phyloP scores from a whole-genome alignment of 2,113 vertebrate genomes.

The Sterna hirundo region DNA sequence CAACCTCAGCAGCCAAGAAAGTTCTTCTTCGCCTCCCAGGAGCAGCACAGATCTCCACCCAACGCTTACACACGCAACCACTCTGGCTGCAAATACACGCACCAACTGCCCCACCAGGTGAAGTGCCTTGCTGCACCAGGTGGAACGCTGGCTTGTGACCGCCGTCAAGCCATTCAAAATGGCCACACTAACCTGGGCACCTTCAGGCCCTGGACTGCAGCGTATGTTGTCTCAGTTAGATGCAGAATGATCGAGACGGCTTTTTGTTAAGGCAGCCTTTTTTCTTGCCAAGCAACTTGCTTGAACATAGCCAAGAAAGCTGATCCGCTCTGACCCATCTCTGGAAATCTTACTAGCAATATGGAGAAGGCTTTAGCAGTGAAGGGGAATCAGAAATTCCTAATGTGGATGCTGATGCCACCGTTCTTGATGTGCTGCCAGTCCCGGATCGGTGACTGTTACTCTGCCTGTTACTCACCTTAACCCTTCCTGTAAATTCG shows the following conservation, averaged over 20 bases:
- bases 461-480: not conserved
- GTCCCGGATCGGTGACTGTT: rapidly evolving
- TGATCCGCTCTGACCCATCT: not conserved
- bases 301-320: not conserved
- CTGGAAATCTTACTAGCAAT: not conserved
- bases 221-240: not conserved
- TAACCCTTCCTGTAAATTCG: not conserved
- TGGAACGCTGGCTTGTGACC: not conserved
- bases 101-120: not conserved
- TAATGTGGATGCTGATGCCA: rapidly evolving
- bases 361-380: not conserved
- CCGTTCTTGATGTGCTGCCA: not conserved
- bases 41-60: not conserved
- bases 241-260: not conserved
- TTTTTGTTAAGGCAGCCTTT: not conserved
- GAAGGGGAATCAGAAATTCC: not conserved
- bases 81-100: not conserved
- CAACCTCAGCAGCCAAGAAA: not conserved
- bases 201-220: not conserved
- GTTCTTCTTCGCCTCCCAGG: not conserved
- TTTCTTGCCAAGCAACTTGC: not conserved
- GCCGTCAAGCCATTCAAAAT: not conserved
- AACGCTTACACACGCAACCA: not conserved
- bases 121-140: not conserved
- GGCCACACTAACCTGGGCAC: not conserved